phyloP scores from a whole-genome alignment of 2,888 invertebrate genomes.

The Theretra japonica region DNA sequence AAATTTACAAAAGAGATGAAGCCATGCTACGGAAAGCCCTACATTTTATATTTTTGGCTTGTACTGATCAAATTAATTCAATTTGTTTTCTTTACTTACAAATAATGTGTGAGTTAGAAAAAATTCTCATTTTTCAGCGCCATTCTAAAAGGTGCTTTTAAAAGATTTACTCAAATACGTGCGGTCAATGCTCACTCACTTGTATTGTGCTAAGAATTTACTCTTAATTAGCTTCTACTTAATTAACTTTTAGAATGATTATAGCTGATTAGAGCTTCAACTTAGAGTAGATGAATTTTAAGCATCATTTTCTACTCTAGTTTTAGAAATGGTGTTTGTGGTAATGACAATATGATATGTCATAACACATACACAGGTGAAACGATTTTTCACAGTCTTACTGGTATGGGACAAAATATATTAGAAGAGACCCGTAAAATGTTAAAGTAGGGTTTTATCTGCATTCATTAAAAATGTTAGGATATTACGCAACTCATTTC shows the following conservation, averaged over 20 bases:
- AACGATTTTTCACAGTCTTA: background rate
- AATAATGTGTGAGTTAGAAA: background rate
- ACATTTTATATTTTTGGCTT: background rate
- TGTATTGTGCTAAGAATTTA: constrained; percentile 3
- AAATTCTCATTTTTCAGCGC: background rate
- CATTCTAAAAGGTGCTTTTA: background rate
- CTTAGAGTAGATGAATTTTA: background rate
- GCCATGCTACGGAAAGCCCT: background rate
- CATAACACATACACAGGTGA: background rate
- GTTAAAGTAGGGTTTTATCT: background rate
- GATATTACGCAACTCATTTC: background rate
- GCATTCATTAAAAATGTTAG: too few relatives aligned
- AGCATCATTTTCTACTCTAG: background rate
- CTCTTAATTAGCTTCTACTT: background rate
- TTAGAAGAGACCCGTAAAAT: too few relatives aligned
- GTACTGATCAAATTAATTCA: background rate
- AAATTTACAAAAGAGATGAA: background rate
- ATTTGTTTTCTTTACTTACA: background rate
- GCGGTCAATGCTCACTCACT: background rate
- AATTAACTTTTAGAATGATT: background rate
- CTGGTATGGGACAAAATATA: background rate
- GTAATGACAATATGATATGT: background rate
- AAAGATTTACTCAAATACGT: background rate
- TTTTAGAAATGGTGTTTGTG: background rate
- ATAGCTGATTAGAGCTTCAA: background rate